Conservation (phyloP, 2,797 vertebrate genomes). For the Hipposideros larvatus region DNA sequence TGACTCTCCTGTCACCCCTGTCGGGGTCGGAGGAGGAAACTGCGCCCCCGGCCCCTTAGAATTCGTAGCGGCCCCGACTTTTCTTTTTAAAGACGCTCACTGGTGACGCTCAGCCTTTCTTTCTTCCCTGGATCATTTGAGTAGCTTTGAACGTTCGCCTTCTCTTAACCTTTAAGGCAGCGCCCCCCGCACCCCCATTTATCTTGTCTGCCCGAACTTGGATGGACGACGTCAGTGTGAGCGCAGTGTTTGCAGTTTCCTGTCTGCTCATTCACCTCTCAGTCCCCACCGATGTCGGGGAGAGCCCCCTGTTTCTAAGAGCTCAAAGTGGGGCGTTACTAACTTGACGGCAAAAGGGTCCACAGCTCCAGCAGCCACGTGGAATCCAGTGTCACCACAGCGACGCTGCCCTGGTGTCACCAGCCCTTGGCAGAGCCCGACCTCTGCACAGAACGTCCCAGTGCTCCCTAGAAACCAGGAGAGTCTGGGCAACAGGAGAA, state of each 20-base stretch:
- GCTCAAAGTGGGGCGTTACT: too few relatives aligned
- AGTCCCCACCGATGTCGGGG: accelerated
- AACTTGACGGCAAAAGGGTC: accelerated
- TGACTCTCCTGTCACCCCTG: neutral
- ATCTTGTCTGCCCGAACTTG: neutral
- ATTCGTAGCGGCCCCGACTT: too few relatives aligned
- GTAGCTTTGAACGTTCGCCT: neutral
- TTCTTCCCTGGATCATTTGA: neutral
- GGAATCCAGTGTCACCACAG: accelerated
- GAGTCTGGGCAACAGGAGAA: too few relatives aligned
- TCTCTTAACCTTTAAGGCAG: neutral
- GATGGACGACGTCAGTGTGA: neutral
- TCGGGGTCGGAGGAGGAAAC: neutral
- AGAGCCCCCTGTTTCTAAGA: neutral
- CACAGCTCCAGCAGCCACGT: accelerated
- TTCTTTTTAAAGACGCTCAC: too few relatives aligned
- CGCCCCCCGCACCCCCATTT: accelerated
- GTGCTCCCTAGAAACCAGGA: accelerated
- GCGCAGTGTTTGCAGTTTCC: accelerated
- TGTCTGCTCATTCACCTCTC: accelerated
- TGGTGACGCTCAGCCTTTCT: too few relatives aligned
- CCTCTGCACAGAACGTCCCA: accelerated
- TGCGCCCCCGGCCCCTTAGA: neutral
- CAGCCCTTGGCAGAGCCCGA: accelerated
- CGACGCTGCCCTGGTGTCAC: neutral